A percentile compares a stretch with the other conserved stretches of the same genome.
Evolutionary conservation across 2,797 vertebrate species (phyloP).

Genomic region (Lutjanus campechanus): DNA sequence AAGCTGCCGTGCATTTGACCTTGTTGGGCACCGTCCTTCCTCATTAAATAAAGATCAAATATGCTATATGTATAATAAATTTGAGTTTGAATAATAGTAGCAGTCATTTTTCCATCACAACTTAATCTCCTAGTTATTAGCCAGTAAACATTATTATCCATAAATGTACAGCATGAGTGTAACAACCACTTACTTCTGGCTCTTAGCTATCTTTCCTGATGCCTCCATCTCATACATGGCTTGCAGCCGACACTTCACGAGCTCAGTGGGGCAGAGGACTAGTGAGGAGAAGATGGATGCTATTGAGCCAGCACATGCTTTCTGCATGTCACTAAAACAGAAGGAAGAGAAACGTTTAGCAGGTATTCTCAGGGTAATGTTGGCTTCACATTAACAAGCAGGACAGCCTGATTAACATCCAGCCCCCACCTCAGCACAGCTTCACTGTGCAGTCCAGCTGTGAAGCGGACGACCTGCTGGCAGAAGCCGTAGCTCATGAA

Average conservation of each 20-base stretch:
- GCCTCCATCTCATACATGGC: slow-evolving; percentile 96
- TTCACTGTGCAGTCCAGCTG: slow-evolving; percentile 85
- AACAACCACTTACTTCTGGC: slow-evolving; percentile 89
- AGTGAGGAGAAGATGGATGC: slow-evolving; percentile 95
- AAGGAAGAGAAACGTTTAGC: slow-evolving; percentile 18
- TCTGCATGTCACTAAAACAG: slow-evolving; percentile 92
- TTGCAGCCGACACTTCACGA: slow-evolving; percentile 97
- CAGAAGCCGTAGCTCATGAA: slow-evolving; percentile 99
- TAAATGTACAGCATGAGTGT: neutral
- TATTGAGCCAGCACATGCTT: slow-evolving; percentile 93
- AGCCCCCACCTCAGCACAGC: slow-evolving; percentile 89
- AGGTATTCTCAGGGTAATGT: neutral
- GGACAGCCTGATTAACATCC: neutral
- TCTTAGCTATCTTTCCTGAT: slow-evolving; percentile 89
- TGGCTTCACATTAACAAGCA: neutral
- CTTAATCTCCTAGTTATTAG: neutral
- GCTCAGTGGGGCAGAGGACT: slow-evolving; percentile 95
- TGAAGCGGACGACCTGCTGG: slow-evolving; percentile 91
- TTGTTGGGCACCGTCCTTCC: too few species aligned
- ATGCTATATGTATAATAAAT: too few species aligned
- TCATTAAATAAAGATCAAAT: too few species aligned
- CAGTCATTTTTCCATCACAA: neutral
- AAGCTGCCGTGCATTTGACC: too few species aligned
- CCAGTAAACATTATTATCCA: neutral
- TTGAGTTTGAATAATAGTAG: too few species aligned